phyloP scores from a whole-genome alignment of 1,140 invertebrate genomes.

The Nephotettix cincticeps region DNA sequence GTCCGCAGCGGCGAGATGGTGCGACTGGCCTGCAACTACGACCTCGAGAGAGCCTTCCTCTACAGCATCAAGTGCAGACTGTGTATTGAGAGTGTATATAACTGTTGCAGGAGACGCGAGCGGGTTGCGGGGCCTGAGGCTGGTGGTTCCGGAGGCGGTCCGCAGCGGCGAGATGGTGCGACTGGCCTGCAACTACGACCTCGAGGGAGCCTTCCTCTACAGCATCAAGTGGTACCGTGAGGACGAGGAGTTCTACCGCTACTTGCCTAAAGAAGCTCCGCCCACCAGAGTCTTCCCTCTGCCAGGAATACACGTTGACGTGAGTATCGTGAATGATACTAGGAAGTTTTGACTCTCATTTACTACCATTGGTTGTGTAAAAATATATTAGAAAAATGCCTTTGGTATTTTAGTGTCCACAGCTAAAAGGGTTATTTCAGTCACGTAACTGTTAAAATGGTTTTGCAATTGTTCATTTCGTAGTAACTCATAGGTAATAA shows the following conservation, averaged over 20 bases:
- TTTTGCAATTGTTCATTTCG: too few species aligned
- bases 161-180: slow-evolving; percentile 67
- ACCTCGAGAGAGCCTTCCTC: slow-evolving; percentile 69
- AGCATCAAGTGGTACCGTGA: slow-evolving; percentile 82
- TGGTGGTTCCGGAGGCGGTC: slow-evolving; percentile 71
- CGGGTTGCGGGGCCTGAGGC: slow-evolving; percentile 66
- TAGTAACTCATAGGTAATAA: too few species aligned
- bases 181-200: slow-evolving; percentile 75
- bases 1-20: slow-evolving; percentile 69
- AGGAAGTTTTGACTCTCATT: too few species aligned
- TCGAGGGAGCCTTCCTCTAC: slow-evolving; percentile 72
- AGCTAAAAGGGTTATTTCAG: too few species aligned
- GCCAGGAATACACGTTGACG: slow-evolving; percentile 68
- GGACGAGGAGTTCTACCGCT: slow-evolving; percentile 78
- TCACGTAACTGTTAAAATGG: too few species aligned
- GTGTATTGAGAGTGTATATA: too few species aligned
- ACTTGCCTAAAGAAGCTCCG: slow-evolving; percentile 64
- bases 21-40: slow-evolving; percentile 73
- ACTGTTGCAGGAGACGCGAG: slow-evolving; percentile 55
- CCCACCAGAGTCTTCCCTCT: slow-evolving; percentile 64
- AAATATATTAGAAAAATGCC: too few species aligned
- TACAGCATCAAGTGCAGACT: slow-evolving; percentile 86
- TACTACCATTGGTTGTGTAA: too few species aligned
- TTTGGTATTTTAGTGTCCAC: too few species aligned
- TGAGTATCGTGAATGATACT: slow-evolving; percentile 59